Conservation (phyloP, 2,797 vertebrate genomes). For the Oophaga sylvatica region DNA sequence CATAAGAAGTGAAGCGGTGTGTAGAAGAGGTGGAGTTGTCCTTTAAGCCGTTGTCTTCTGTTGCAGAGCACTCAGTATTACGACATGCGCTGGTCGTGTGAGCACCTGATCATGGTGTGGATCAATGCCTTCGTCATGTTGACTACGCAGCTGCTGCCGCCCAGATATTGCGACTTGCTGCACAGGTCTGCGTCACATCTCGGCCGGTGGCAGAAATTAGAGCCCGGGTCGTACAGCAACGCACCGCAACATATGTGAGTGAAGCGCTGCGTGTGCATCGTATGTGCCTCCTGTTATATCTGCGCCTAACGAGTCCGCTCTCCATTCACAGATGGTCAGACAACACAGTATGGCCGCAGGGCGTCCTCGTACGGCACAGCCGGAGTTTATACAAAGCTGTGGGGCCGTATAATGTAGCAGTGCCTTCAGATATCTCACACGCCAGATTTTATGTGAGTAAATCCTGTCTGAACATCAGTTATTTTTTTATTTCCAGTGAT, state of each 20-base stretch:
- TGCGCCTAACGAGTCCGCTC: neutral
- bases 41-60: conserved; percentile 44
- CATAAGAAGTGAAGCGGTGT: no score
- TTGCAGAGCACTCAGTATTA: conserved; percentile 98
- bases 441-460: conserved; percentile 97
- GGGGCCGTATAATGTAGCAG: conserved; percentile 93
- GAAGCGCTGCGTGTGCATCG: neutral
- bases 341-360: conserved; percentile 96
- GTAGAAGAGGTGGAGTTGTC: neutral
- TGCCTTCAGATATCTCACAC: conserved; percentile 96
- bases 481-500: no score
- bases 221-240: conserved; percentile 95
- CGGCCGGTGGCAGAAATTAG: conserved; percentile 96
- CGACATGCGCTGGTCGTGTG: conserved; percentile 99
- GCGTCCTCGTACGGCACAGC: conserved; percentile 95
- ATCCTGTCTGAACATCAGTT: neutral
- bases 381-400: conserved; percentile 94
- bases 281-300: neutral
- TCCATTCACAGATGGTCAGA: conserved; percentile 89
- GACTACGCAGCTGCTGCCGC: conserved; percentile 94
- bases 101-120: conserved; percentile 99
- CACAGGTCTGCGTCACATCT: conserved; percentile 95
- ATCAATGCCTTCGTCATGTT: conserved; percentile 99
- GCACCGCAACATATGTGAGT: conserved; percentile 97
- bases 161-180: conserved; percentile 95